These are phyloP conservation scores for Todiramphus saurophagus DNA, from an alignment of 2,113 vertebrate species.

Conservation along the genomic window DNA sequence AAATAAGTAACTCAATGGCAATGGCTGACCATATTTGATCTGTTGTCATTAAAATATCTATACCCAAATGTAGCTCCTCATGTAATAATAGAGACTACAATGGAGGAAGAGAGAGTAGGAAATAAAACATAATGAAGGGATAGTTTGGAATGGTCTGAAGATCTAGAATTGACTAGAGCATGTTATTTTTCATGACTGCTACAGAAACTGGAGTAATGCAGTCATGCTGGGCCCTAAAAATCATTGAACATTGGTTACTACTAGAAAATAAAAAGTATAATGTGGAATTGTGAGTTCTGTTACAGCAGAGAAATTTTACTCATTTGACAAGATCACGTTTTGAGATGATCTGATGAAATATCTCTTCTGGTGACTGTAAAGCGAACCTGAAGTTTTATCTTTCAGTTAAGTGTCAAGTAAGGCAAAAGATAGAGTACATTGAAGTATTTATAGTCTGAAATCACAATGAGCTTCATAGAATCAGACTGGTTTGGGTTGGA, in stretches of 20 bases:
- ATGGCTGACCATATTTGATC: background rate
- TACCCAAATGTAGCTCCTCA: background rate
- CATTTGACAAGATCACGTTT: background rate
- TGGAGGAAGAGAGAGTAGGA: background rate
- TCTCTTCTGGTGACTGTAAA: background rate
- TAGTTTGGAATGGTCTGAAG: background rate
- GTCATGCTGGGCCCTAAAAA: background rate
- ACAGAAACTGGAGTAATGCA: background rate
- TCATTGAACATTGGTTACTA: background rate
- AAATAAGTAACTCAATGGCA: background rate
- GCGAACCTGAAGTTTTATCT: background rate
- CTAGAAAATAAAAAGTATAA: background rate
- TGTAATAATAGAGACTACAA: background rate
- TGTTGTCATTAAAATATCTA: background rate
- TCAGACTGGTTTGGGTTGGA: too few relatives aligned
- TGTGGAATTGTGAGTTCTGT: background rate
- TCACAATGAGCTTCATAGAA: background rate
- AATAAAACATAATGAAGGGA: background rate
- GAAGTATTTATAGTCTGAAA: slow-evolving; percentile 18
- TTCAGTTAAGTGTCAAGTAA: background rate
- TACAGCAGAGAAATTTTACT: background rate
- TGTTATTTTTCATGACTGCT: background rate
- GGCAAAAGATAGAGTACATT: background rate
- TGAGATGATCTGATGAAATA: background rate
- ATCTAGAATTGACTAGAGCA: background rate